Evolutionary conservation across 2,888 invertebrate genomes (phyloP), one percentile per base, ranked within the genome.

Genomic region (Agrotis segetum): DNA sequence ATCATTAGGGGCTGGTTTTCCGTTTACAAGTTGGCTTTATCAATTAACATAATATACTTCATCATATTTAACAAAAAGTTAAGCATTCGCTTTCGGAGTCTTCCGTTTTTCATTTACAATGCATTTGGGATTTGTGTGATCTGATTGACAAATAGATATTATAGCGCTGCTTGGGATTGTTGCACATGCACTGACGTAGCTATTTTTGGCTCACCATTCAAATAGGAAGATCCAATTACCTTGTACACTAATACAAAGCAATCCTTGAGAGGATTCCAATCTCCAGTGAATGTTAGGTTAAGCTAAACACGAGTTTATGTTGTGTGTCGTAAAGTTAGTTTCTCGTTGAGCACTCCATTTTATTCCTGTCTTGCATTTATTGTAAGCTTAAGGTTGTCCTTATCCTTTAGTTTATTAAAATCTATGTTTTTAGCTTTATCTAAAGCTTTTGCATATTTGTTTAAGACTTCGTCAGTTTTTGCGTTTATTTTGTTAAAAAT

Each of bases 161-260:
- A 77, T 64, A 49, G 50, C 65, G 77, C 72, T 78, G 79, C 79
- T 79, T 79, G 82, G 79, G 62, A 66, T 46, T 68, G 67, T 53
- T 56, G 77, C 77, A 77, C 81, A 55, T 79, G 72, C 79, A 82
- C 82, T 55, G 34, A 69, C 46, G 65, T 77, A 72, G 79, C 59
- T 68, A 56, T 46, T 7, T 71, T 67, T 52, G 64, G 64, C 53
- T 71, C 65, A 55, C 64, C 29, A 62, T 67, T 65, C 50, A 16
- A 77, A 46, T 66, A 67, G 58, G 50, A 50, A 66, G 49, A 70
- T 69, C 14, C 46, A 34, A 53, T 68, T 65, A 56, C 60, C 64
- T 65, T 76, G 49, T 50, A 19, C 13, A 44, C 58, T 58, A 63
- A 74, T 64, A 52, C 16, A 44, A 52, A 62, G 49, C 16, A 55